Conservation (phyloP, 1,140 invertebrate genomes). For the Leptinotarsa lineolata region DNA sequence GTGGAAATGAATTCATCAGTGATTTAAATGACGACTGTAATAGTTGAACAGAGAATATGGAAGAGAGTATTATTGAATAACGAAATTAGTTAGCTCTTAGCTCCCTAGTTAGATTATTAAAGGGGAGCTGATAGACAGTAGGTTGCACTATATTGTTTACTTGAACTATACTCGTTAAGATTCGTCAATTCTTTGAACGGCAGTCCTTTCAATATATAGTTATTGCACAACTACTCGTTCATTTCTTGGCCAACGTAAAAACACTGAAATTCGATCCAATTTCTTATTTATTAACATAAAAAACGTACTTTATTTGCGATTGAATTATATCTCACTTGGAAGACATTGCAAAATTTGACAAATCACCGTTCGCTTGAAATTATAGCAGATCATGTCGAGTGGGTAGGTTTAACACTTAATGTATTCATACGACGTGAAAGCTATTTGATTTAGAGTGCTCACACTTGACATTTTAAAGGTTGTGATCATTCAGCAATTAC, state of each 20-base stretch:
- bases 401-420: slow-evolving; percentile 1
- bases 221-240: too few species aligned
- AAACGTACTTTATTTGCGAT: background rate
- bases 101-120: too few species aligned
- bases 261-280: slow-evolving; percentile 1
- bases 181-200: too few species aligned
- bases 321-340: slow-evolving; percentile 4
- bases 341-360: slow-evolving; percentile 8
- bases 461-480: background rate
- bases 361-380: slow-evolving; percentile 3
- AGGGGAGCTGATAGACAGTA: too few species aligned
- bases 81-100: too few species aligned
- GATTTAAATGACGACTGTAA: too few species aligned
- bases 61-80: too few species aligned
- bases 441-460: background rate
- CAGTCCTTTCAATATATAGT: too few species aligned
- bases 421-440: background rate
- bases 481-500: background rate
- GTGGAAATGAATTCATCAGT: too few species aligned
- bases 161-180: too few species aligned
- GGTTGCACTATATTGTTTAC: too few species aligned
- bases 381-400: slow-evolving; percentile 2
- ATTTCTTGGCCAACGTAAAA: background rate
- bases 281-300: slow-evolving; percentile 7
- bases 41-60: too few species aligned